phyloP scores from a whole-genome alignment of 2,797 vertebrate species.

The Rhyacichthys aspro region DNA sequence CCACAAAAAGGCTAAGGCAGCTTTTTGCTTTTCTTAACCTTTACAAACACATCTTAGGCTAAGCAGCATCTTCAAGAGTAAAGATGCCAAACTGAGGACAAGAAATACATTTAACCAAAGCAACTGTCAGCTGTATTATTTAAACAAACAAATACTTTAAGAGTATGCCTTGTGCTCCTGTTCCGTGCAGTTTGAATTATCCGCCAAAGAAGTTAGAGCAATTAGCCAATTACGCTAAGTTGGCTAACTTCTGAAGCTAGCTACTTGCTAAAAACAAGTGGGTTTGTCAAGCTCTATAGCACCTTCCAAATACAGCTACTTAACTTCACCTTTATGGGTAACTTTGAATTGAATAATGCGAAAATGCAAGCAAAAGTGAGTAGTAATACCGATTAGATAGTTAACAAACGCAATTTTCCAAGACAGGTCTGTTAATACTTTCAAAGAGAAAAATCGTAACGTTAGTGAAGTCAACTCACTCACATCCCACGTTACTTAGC shows the following conservation, averaged over 20 bases:
- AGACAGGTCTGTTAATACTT: neutral
- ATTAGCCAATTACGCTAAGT: neutral
- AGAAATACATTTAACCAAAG: no score
- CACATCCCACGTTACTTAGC: slow-evolving; percentile 33
- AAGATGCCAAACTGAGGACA: no score
- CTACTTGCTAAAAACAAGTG: slow-evolving; percentile 66
- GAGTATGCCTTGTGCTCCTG: neutral
- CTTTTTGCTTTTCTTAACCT: no score
- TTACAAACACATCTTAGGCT: no score
- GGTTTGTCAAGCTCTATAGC: slow-evolving; percentile 15
- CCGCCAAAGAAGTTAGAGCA: neutral
- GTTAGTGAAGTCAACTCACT: slow-evolving; percentile 58
- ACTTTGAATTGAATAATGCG: neutral
- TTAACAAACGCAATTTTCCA: neutral
- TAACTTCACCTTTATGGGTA: neutral
- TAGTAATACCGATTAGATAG: neutral
- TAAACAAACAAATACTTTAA: neutral
- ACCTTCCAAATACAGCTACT: neutral
- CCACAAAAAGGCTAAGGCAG: no score
- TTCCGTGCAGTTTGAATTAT: neutral
- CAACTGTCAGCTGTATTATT: no score
- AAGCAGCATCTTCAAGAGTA: no score
- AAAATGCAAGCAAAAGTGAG: neutral
- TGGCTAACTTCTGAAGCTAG: slow-evolving; percentile 33
- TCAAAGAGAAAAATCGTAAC: slow-evolving; percentile 9